phyloP scores from a whole-genome alignment of 1,140 invertebrate species.

The Catajapyx aquilonaris region DNA sequence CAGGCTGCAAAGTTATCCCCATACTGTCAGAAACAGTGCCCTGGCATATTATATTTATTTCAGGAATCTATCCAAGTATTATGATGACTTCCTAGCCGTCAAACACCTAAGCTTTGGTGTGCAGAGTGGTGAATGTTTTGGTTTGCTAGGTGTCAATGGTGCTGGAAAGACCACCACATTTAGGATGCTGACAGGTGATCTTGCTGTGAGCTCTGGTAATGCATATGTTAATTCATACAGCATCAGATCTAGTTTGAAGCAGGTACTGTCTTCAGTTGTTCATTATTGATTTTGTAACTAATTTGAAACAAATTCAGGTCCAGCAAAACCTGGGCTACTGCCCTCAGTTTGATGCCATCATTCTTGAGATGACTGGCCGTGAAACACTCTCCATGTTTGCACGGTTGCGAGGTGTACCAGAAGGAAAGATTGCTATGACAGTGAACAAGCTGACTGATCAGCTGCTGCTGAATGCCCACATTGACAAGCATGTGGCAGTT shows the following conservation, averaged over 20 bases:
- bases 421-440: constrained; percentile 15
- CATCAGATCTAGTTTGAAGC: constrained; percentile 22
- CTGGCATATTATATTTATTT: constrained; percentile 12
- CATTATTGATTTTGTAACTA: not conserved
- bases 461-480: constrained; percentile 18
- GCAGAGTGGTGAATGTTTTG: constrained; percentile 59
- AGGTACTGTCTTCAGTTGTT: too few relatives aligned
- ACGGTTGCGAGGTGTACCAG: constrained; percentile 42
- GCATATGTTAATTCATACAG: constrained; percentile 28
- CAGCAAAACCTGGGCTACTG: constrained; percentile 45
- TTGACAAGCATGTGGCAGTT: constrained; percentile 24
- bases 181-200: constrained; percentile 72
- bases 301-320: constrained; percentile 13
- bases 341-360: constrained; percentile 64
- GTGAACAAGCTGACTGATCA: constrained; percentile 18
- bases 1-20: too few relatives aligned
- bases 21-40: too few relatives aligned
- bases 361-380: constrained; percentile 53
- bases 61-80: constrained; percentile 34
- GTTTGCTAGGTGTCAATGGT: constrained; percentile 72
- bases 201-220: constrained; percentile 34
- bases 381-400: constrained; percentile 56
- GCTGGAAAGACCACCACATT: constrained; percentile 71
- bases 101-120: constrained; percentile 43
- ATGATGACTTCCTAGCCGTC: constrained; percentile 42